phyloP scores from a whole-genome alignment of 1,140 invertebrate genomes.

The Pseudoatta argentina region DNA sequence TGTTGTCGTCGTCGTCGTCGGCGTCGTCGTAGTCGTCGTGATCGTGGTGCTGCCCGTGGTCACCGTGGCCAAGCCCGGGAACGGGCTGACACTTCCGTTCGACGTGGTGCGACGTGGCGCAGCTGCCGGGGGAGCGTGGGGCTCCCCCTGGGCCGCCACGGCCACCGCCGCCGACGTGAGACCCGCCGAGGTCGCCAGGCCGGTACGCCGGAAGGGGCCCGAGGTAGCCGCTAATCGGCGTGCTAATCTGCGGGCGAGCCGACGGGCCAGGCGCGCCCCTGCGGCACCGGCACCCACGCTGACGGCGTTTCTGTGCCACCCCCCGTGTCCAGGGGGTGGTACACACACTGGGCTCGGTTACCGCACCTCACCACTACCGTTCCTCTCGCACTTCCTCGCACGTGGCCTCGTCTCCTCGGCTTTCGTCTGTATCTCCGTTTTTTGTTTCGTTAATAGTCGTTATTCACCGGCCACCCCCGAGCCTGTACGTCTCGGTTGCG shows the following conservation, averaged over 20 bases:
- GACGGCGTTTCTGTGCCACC: constrained; percentile 84
- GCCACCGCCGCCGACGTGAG: constrained; percentile 75
- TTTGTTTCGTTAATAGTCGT: constrained; percentile 18
- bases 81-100: constrained; percentile 67
- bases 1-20: constrained; percentile 21
- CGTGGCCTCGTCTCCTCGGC: constrained; percentile 48
- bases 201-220: constrained; percentile 81
- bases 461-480: constrained; percentile 28
- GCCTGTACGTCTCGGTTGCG: not conserved
- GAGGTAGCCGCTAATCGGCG: constrained; percentile 80
- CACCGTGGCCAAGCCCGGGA: constrained; percentile 43
- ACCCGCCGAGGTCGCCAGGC: constrained; percentile 79
- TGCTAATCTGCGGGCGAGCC: constrained; percentile 84
- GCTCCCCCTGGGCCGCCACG: constrained; percentile 75
- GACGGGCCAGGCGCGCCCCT: constrained; percentile 85
- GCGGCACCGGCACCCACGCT: constrained; percentile 84
- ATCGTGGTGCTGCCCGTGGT: constrained; percentile 18
- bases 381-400: constrained; percentile 47
- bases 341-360: constrained; percentile 75
- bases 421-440: not conserved
- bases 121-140: constrained; percentile 70
- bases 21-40: constrained; percentile 20
- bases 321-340: constrained; percentile 83
- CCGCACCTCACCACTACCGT: constrained; percentile 67
- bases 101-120: constrained; percentile 70